Evolutionary conservation across 2,113 vertebrate genomes (phyloP).

Genomic region (Cyanistes caeruleus): DNA sequence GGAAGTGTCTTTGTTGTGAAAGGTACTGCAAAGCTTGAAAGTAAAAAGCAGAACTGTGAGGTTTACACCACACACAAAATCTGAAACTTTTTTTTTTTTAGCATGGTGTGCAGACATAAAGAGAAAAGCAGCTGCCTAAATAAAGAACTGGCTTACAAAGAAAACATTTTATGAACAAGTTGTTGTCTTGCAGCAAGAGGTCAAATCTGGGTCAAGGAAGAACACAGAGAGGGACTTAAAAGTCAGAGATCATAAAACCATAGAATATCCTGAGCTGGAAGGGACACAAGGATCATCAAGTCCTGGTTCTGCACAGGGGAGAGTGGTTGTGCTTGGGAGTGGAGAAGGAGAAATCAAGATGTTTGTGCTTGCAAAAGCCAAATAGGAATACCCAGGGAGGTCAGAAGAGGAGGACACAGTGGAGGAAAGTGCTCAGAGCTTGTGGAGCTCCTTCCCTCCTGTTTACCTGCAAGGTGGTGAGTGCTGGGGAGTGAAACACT

Average conservation of each 20-base stretch:
- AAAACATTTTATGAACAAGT: not conserved
- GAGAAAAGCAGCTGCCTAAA: conserved; percentile 20
- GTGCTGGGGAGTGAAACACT: rapidly evolving
- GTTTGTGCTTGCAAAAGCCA: not conserved
- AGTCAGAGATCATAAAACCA: not conserved
- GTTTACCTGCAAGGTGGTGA: not conserved
- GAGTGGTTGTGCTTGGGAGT: not conserved
- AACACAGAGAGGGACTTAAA: not conserved
- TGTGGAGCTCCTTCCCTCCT: not conserved
- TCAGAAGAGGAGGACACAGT: not conserved
- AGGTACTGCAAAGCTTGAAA: not conserved
- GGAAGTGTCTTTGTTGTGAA: not conserved
- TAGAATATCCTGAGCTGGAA: not conserved
- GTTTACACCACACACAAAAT: not conserved
- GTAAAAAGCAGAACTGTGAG: not conserved
- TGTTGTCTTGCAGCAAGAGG: not conserved
- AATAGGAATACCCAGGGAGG: not conserved
- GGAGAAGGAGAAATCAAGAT: not conserved
- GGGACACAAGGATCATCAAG: not conserved
- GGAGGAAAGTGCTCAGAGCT: not conserved
- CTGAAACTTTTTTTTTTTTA: not conserved
- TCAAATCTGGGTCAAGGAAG: not conserved
- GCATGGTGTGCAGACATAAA: not conserved
- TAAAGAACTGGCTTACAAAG: not conserved
- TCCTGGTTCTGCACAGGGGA: not conserved